phyloP scores from a whole-genome alignment of 2,888 invertebrate genomes.

The Bembecia ichneumoniformis region DNA sequence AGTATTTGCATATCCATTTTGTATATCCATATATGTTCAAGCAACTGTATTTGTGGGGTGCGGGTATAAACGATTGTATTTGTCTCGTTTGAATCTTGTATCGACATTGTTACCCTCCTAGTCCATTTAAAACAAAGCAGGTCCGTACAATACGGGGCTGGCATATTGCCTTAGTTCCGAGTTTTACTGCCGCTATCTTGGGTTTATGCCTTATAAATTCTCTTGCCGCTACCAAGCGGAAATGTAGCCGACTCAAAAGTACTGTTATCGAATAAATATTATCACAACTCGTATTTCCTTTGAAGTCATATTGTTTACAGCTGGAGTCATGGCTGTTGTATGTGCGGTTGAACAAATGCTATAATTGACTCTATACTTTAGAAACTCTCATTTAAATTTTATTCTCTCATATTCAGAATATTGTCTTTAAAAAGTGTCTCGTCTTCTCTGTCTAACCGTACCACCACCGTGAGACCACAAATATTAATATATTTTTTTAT shows the following conservation, averaged over 20 bases:
- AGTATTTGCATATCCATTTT: no score
- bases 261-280: constrained; percentile 39
- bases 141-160: constrained; percentile 48
- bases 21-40: not conserved
- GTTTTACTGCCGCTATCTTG: constrained; percentile 59
- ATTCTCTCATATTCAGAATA: no score
- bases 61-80: constrained; percentile 6
- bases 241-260: constrained; percentile 41
- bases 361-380: no score
- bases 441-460: no score
- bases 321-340: no score
- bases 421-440: no score
- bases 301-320: no score
- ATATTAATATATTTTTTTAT: no score
- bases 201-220: constrained; percentile 64
- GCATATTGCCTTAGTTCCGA: constrained; percentile 59
- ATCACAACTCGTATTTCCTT: constrained; percentile 11
- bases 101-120: constrained; percentile 39
- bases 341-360: no score
- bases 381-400: no score
- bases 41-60: constrained; percentile 4
- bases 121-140: constrained; percentile 55
- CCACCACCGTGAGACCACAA: no score
- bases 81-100: constrained; percentile 6
- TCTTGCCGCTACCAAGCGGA: constrained; percentile 41